Evolutionary conservation across 1,140 invertebrate species (phyloP).

Genomic region (Telenomus remus): DNA sequence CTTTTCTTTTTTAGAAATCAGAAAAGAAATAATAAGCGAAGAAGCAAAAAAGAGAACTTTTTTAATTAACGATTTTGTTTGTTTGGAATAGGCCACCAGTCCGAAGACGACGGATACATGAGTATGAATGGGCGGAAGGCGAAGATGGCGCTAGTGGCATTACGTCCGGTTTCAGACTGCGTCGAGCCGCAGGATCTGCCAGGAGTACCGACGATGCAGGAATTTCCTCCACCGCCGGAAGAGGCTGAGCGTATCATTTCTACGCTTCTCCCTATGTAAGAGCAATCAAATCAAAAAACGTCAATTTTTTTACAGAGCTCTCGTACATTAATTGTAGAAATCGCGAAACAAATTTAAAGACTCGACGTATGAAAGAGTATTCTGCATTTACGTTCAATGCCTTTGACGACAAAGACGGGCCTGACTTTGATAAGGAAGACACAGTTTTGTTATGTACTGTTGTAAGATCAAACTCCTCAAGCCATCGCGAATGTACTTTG

Average conservation of each 20-base stretch:
- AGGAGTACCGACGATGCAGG: constrained; percentile 72
- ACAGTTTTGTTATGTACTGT: too few species aligned
- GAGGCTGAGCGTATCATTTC: constrained; percentile 85
- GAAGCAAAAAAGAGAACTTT: not conserved
- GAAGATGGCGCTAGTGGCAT: constrained; percentile 80
- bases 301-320: not conserved
- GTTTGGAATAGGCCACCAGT: constrained; percentile 80
- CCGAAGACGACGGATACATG: constrained; percentile 92
- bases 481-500: too few species aligned
- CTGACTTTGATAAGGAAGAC: too few species aligned
- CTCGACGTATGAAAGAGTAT: too few species aligned
- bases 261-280: constrained; percentile 83
- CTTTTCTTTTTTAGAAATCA: not conserved
- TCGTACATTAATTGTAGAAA: too few species aligned
- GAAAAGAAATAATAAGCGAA: not conserved
- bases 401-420: not conserved
- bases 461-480: too few species aligned
- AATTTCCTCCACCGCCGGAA: constrained; percentile 83
- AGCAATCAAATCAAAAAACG: constrained; percentile 21
- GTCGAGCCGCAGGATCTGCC: constrained; percentile 77
- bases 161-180: constrained; percentile 81
- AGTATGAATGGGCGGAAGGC: constrained; percentile 89
- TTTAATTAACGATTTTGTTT: constrained; percentile 19
- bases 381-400: not conserved
- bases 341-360: too few species aligned